Conservation (phyloP, 2,888 invertebrate species). For the Ophion obscuratus region DNA sequence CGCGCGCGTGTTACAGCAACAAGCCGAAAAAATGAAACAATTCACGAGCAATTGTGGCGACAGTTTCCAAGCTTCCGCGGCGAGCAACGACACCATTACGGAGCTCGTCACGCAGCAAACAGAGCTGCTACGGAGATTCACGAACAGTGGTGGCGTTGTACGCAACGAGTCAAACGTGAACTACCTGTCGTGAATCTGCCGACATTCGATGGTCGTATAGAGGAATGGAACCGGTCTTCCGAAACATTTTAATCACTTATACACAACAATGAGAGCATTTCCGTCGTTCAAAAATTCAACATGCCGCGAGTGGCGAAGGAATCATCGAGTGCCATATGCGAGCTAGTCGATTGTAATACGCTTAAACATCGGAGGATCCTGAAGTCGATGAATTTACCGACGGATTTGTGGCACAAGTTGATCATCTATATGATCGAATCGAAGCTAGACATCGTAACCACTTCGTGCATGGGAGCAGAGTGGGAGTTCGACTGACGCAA, state of each 20-base stretch:
- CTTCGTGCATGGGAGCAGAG: constrained; percentile 61
- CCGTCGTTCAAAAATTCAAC: constrained; percentile 58
- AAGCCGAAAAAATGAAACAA: constrained; percentile 2
- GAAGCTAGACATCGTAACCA: constrained; percentile 61
- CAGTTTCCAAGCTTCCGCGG: neutral
- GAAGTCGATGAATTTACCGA: constrained; percentile 53
- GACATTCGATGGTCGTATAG: constrained; percentile 9
- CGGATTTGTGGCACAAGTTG: constrained; percentile 62
- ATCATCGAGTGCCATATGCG: constrained; percentile 58
- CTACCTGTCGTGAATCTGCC: neutral
- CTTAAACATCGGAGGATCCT: constrained; percentile 63
- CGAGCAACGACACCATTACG: neutral
- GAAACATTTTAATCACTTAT: constrained; percentile 12
- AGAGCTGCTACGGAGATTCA: constrained; percentile 4
- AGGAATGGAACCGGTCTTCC: constrained; percentile 14
- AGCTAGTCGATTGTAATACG: constrained; percentile 57
- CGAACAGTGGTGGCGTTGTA: neutral
- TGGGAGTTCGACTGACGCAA: neutral
- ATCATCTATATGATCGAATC: constrained; percentile 61
- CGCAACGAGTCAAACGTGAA: neutral
- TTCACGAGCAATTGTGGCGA: neutral
- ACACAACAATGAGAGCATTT: neutral
- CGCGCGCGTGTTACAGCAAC: neutral
- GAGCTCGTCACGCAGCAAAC: neutral
- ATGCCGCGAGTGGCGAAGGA: constrained; percentile 60